Conservation (phyloP, 2,113 vertebrate species). For the Notarius quadriscutis region DNA sequence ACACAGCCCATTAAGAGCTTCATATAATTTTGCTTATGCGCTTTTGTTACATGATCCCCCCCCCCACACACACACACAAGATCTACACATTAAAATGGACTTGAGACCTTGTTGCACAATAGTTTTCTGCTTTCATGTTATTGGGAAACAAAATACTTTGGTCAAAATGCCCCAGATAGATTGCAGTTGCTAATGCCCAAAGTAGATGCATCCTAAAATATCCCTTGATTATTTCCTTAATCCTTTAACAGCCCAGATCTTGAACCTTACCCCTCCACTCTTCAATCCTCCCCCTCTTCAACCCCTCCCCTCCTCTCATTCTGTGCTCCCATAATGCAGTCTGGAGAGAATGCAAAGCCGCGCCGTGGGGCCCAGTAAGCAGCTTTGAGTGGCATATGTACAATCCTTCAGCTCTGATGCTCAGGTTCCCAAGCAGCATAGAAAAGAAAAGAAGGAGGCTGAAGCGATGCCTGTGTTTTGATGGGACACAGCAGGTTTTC, state of each 20-base stretch:
- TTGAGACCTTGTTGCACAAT: not conserved
- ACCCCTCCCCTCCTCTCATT: conserved; percentile 48
- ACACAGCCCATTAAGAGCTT: not conserved
- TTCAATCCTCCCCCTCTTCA: conserved; percentile 46
- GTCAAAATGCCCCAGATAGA: conserved; percentile 48
- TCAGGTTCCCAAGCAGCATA: conserved; percentile 25
- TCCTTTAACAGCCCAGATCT: conserved; percentile 68
- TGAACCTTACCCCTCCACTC: conserved; percentile 40
- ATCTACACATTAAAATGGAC: not conserved
- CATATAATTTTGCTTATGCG: not conserved
- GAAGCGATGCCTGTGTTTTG: conserved; percentile 46
- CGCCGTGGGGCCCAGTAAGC: conserved; percentile 51
- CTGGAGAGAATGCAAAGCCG: conserved; percentile 52
- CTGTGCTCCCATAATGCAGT: conserved; percentile 45
- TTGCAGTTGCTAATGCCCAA: conserved; percentile 57
- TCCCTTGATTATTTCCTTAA: conserved; percentile 66
- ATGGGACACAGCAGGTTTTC: conserved; percentile 39
- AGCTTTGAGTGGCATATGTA: conserved; percentile 46
- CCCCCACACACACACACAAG: not conserved
- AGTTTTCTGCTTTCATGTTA: not conserved
- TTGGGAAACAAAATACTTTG: conserved; percentile 7
- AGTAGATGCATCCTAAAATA: conserved; percentile 65
- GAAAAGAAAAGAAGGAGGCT: conserved; percentile 41
- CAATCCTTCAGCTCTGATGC: conserved; percentile 36
- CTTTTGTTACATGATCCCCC: not conserved